These are phyloP conservation scores for Tenebrosternarchus preto DNA, from an alignment of 2,113 vertebrate species.

Conservation along the genomic window DNA sequence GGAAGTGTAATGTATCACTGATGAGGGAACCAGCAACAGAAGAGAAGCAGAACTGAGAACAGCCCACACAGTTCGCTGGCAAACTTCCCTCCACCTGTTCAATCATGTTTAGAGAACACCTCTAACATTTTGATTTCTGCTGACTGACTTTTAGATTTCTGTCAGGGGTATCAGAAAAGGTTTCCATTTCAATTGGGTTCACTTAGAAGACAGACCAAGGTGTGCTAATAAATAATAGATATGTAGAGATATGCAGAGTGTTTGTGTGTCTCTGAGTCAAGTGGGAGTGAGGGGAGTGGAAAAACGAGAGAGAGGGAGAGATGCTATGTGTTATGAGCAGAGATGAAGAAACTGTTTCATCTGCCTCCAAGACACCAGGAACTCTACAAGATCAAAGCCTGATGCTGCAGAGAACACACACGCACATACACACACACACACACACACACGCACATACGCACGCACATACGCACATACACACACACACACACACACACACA, in stretches of 20 bases:
- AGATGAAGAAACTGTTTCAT: constrained; percentile 48
- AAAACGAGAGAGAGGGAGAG: not conserved
- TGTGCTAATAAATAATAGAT: constrained; percentile 28
- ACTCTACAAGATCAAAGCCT: constrained; percentile 47
- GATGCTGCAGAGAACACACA: constrained; percentile 17
- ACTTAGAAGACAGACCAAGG: constrained; percentile 14
- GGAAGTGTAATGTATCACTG: constrained; percentile 28
- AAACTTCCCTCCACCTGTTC: not conserved
- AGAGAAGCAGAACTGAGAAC: constrained; percentile 1
- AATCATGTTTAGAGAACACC: not conserved
- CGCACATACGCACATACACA: constrained; percentile 37
- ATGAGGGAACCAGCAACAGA: not conserved
- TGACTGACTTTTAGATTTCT: not conserved
- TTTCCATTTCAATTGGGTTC: not conserved
- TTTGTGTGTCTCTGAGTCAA: not conserved
- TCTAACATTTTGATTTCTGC: constrained; percentile 1
- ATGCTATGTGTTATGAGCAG: constrained; percentile 32
- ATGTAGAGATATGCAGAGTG: not conserved
- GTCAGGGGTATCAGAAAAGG: not conserved
- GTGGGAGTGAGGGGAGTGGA: not conserved
- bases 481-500: constrained; percentile 4
- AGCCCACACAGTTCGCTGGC: not conserved
- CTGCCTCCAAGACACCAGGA: constrained; percentile 48
- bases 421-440: constrained; percentile 23
- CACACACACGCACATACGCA: constrained; percentile 33